phyloP scores from a whole-genome alignment of 2,113 vertebrate species.

The Oryzias melastigma region DNA sequence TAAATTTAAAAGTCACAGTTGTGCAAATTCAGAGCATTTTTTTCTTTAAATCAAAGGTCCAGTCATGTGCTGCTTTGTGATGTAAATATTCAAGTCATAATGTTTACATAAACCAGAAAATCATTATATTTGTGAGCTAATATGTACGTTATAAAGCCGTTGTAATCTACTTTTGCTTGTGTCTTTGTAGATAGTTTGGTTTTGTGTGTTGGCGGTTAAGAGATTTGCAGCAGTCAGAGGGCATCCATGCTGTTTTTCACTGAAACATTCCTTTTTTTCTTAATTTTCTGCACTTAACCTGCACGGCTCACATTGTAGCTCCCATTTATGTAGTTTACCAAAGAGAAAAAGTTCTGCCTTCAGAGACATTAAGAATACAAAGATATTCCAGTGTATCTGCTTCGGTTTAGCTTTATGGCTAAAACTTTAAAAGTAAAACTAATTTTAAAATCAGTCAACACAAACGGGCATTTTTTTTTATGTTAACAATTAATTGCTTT shows the following conservation, averaged over 20 bases:
- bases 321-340: constrained; percentile 26
- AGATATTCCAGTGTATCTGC: background rate
- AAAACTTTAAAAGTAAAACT: too few relatives aligned
- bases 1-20: constrained; percentile 34
- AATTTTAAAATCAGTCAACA: too few relatives aligned
- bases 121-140: constrained; percentile 66
- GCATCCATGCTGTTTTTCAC: constrained; percentile 34
- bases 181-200: constrained; percentile 47
- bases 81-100: constrained; percentile 67
- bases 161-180: constrained; percentile 29
- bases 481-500: too few relatives aligned
- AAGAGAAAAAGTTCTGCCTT: constrained; percentile 38
- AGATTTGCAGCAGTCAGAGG: constrained; percentile 27
- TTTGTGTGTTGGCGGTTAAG: constrained; percentile 46
- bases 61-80: constrained; percentile 74
- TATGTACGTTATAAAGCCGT: constrained; percentile 52
- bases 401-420: too few relatives aligned
- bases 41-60: constrained; percentile 36
- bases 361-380: background rate
- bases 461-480: too few relatives aligned
- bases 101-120: constrained; percentile 76
- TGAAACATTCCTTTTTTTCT: constrained; percentile 26
- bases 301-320: constrained; percentile 17
- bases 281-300: constrained; percentile 15
- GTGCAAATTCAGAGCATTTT: constrained; percentile 39